Evolutionary conservation across 2,113 vertebrate species (phyloP), one percentile per base, ranked within the genome.

Genomic region (Pachypanchax playfairii): DNA sequence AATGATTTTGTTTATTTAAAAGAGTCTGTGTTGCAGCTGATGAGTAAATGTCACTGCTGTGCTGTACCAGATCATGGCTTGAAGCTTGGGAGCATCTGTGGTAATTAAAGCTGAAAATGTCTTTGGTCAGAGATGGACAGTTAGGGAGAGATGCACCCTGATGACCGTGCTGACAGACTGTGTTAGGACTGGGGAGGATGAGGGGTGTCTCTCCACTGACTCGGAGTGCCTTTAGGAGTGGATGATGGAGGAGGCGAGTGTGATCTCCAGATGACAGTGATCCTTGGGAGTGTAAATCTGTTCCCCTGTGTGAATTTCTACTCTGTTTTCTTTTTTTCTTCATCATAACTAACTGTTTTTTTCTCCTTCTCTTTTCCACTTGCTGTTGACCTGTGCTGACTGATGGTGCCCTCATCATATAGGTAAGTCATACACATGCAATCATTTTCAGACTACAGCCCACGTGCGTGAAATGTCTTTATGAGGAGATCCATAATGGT

Each of bases 361-460:
- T 63, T 55, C 25, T 62, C 35, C 44, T 54, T 44, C 33, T 52
- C 33, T 41, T 49, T 46, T 29, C 42, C 48, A 50, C 65, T 2
- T 68, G 21, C 73, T 46, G 56, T 31, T 61, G 10, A 51, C 55
- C 59, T 13, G 1, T 11, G 1, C 33, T 21, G 47, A 39, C 53
- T 12, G 29, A 69, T 28, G 68, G 15, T 1, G 29, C 24, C 65
- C 44, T 75, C 22, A 1, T 63, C 67, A 17, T 48, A 47, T 55
- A 91, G 90, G 90, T 91, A 83, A 91, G 90, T 82, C 67, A 52
- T 17, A 25, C 54, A 50, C 13, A 50, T 43, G n/a, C 26, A 66
- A 39, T 73, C 33, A 54, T 41, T 66, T 49, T 38, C 33, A 51
- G 14, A 47, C 50, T 38, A 13, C 59, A 38, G 44, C 33, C 14